phyloP scores from a whole-genome alignment of 2,113 vertebrate genomes.

The Dasyornis broadbenti region DNA sequence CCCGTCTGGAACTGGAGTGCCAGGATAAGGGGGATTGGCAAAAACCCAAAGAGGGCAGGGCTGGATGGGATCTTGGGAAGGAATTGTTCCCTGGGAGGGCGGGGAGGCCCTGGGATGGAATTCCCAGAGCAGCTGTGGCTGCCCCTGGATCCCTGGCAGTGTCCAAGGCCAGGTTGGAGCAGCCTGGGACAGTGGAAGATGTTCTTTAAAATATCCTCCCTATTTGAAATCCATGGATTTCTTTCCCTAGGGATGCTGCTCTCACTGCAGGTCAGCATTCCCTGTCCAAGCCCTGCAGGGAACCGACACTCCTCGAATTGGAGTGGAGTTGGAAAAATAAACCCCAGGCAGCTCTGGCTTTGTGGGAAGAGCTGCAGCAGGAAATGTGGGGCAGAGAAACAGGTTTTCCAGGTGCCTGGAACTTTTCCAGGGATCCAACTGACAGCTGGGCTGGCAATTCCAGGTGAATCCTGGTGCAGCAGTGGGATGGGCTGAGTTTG shows the following conservation, averaged over 20 bases:
- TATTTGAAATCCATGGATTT: not conserved
- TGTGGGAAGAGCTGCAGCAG: not conserved
- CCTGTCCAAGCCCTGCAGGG: not conserved
- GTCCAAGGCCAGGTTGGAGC: not conserved
- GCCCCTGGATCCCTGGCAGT: not conserved
- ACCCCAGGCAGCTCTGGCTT: not conserved
- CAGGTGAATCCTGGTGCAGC: not conserved
- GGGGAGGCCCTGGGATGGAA: not conserved
- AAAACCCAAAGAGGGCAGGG: fast-evolving
- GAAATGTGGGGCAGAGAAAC: not conserved
- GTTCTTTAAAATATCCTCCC: not conserved
- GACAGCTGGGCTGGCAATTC: not conserved
- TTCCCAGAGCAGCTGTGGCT: not conserved
- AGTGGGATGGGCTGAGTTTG: not conserved
- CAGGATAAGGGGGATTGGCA: not conserved
- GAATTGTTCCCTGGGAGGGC: not conserved
- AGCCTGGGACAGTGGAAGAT: not conserved
- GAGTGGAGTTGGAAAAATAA: not conserved
- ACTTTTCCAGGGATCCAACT: not conserved
- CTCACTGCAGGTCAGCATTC: not conserved
- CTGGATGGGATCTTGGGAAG: not conserved
- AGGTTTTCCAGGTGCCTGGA: not conserved
- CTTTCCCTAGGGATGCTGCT: not conserved
- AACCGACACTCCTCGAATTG: not conserved
- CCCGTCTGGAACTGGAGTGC: too few species aligned